These are phyloP conservation scores for Apodemus speciosus DNA, from an alignment of 2,113 vertebrate species.

Conservation along the genomic window DNA sequence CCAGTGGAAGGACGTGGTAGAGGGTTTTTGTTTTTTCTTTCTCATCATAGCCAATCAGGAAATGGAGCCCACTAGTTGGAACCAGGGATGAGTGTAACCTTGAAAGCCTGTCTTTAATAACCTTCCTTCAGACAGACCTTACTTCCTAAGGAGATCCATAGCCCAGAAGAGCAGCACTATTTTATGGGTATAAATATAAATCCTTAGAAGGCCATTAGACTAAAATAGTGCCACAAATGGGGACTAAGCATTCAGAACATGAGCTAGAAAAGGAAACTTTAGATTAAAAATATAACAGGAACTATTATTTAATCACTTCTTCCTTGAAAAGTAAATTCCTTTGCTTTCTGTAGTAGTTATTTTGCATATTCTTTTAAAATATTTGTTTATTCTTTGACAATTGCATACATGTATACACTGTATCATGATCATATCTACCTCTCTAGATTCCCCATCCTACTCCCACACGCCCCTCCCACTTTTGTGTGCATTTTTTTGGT, in stretches of 20 bases:
- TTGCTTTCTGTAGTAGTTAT: constrained; percentile 21
- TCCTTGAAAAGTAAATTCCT: constrained; percentile 25
- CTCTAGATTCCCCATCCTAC: neutral
- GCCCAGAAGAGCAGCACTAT: neutral
- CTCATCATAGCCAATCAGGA: neutral
- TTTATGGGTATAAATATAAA: neutral
- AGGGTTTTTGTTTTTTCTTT: neutral
- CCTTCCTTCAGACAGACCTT: neutral
- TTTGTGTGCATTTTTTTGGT: too few species aligned
- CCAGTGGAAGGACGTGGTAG: neutral
- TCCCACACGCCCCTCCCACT: neutral
- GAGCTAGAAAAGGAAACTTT: neutral
- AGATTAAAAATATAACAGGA: neutral
- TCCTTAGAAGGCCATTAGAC: neutral
- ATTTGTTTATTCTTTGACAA: neutral
- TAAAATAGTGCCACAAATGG: neutral
- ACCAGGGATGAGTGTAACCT: neutral
- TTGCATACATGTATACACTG: neutral
- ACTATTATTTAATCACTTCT: neutral
- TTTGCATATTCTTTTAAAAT: constrained; percentile 9
- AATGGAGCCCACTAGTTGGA: neutral
- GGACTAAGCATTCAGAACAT: neutral
- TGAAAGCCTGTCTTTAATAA: neutral
- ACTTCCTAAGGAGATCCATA: neutral
- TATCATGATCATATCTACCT: neutral